phyloP scores from a whole-genome alignment of 2,113 vertebrate genomes.

The Ptyas mucosa region DNA sequence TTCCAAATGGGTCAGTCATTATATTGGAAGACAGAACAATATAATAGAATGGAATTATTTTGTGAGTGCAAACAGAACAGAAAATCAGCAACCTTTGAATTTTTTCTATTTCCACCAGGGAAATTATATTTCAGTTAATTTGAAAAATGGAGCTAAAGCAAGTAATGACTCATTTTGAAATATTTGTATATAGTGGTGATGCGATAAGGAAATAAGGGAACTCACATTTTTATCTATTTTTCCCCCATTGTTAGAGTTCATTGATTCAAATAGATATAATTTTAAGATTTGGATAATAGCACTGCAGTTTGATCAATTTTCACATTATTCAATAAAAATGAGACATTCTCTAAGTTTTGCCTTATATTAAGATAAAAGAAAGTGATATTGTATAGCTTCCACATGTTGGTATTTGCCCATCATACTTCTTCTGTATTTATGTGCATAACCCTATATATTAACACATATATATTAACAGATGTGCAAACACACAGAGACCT shows the following conservation, averaged over 20 bases:
- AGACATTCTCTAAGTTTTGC: background rate
- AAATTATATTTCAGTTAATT: constrained; percentile 1
- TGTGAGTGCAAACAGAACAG: background rate
- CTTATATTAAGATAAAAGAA: background rate
- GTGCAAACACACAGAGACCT: background rate
- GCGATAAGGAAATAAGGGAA: background rate
- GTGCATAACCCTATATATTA: background rate
- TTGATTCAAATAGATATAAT: background rate
- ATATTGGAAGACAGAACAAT: background rate
- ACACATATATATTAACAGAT: background rate
- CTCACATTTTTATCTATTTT: background rate
- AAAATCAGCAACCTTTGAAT: background rate
- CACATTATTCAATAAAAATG: background rate
- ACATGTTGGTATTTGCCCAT: background rate
- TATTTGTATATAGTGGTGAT: background rate
- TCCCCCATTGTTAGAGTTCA: background rate
- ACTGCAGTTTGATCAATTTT: background rate
- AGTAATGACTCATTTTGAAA: background rate
- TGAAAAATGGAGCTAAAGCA: background rate
- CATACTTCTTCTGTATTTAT: background rate
- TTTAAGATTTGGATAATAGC: background rate
- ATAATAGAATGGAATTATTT: background rate
- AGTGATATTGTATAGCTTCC: background rate
- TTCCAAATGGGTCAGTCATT: background rate
- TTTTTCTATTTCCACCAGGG: background rate